These are phyloP conservation scores for Lordiphosa clarofinis DNA, from an alignment of 1,140 invertebrate species.

Conservation along the genomic window DNA sequence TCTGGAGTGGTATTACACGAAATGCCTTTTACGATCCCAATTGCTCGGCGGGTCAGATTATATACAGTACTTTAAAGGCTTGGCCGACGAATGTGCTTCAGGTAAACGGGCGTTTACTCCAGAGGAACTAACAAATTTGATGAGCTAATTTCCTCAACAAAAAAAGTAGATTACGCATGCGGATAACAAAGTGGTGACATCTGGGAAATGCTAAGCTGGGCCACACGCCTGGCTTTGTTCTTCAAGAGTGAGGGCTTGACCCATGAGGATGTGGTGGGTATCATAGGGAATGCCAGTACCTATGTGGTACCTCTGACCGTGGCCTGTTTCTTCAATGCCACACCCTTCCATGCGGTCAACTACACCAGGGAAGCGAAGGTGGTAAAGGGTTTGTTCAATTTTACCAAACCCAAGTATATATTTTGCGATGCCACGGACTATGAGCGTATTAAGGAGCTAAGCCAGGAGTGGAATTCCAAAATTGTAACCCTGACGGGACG, in stretches of 20 bases:
- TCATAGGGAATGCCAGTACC: constrained; percentile 38
- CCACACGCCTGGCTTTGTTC: constrained; percentile 42
- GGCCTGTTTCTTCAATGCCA: constrained; percentile 50
- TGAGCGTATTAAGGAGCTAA: constrained; percentile 39
- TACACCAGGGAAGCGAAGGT: constrained; percentile 30
- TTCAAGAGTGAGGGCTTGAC: constrained; percentile 35
- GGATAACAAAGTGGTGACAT: constrained; percentile 40
- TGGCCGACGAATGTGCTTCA: constrained; percentile 45
- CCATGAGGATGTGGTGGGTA: constrained; percentile 48
- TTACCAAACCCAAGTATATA: constrained; percentile 59
- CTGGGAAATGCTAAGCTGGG: constrained; percentile 32
- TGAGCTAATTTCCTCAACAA: constrained; percentile 11
- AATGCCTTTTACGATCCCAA: constrained; percentile 24
- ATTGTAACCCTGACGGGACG: constrained; percentile 40
- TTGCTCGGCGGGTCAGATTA: constrained; percentile 26
- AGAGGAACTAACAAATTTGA: constrained; percentile 6
- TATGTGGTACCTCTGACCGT: constrained; percentile 40
- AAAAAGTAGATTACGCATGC: constrained; percentile 45
- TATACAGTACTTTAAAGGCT: constrained; percentile 19
- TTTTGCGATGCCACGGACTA: constrained; percentile 61
- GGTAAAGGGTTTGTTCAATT: constrained; percentile 30
- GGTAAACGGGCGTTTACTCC: constrained; percentile 19
- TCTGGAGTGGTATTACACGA: constrained; percentile 43
- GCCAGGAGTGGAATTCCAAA: constrained; percentile 39
- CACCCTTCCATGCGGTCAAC: constrained; percentile 56